Evolutionary conservation across 2,797 vertebrate genomes (phyloP), one percentile per base, ranked within the genome.

Genomic region (Spea hammondii): DNA sequence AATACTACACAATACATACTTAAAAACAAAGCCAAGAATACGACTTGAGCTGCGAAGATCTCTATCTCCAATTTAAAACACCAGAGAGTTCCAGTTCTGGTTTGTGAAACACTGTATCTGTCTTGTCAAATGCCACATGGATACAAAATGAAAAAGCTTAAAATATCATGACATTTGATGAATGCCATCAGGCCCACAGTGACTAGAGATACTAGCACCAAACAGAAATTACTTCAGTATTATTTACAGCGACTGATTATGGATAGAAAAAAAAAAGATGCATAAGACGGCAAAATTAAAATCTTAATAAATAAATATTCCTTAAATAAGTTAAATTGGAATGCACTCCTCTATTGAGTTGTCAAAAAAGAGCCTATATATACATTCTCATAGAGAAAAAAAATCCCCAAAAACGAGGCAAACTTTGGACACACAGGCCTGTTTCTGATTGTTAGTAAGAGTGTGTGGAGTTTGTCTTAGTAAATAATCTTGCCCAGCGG

Each of bases 121-220:
- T 44, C 32, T 44, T 47, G 11, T n/a, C 10, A 53, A 79, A 79
- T 73, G 70, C 67, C 77, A 68, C 5, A 5, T 9, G 70, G 53
- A 73, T 60, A 9, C 4, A 62, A 51, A n/a, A 13, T 66, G 17
- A 14, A 48, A n/a, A 67, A 14, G 45, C 9, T 70, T 57, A 49
- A 73, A 79, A 79, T 79, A 79, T 10, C 70, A 68, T 79, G 70
- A 55, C 70, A 73, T 79, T 79, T 73, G 8, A 67, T 46, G 32
- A 68, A 73, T 79, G 48, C 32, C 70, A 68, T 1, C 44, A 59
- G 46, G 17, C 45, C 62, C 49, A 0, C 51, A 13, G 50, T n/a
- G 44, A 6, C 57, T 11, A 13, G 55, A 59, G 55, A 59, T 13
- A 32, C 32, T 32, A 32, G 32, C 32, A 2, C 32, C 32, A 32